A percentile compares a stretch with the other conserved stretches of the same genome.
Evolutionary conservation across 2,113 vertebrate species (phyloP).

Genomic region (Labeo catla): DNA sequence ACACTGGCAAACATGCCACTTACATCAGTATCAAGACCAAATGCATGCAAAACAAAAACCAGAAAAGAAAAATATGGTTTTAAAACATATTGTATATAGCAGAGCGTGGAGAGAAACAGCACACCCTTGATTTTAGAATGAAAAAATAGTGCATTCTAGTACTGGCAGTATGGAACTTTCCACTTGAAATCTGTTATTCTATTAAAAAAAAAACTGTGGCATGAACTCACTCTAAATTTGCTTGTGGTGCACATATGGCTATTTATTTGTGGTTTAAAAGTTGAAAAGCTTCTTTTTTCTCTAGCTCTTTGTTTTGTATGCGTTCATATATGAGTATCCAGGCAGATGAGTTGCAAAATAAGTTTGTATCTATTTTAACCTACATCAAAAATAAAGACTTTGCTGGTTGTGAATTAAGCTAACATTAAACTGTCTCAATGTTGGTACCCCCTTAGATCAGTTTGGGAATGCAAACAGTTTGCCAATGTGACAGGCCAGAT

Average conservation of each 20-base stretch:
- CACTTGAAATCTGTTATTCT: neutral
- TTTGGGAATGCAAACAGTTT: slow-evolving; percentile 21
- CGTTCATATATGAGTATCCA: neutral
- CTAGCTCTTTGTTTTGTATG: neutral
- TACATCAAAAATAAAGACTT: neutral
- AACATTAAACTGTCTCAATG: neutral
- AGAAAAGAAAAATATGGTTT: neutral
- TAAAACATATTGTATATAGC: neutral
- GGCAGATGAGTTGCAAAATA: neutral
- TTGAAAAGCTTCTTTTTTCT: neutral
- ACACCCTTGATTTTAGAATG: neutral
- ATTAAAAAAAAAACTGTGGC: neutral
- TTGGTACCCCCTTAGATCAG: neutral
- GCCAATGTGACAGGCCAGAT: neutral
- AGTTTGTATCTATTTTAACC: neutral
- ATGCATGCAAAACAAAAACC: neutral
- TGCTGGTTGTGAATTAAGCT: neutral
- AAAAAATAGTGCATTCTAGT: neutral
- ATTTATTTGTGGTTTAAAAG: neutral
- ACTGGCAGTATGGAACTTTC: neutral
- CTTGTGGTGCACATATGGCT: neutral
- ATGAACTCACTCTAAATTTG: neutral
- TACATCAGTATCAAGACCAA: neutral
- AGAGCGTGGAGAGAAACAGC: neutral
- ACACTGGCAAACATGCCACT: neutral